Evolutionary conservation across 2,113 vertebrate genomes (phyloP).

Genomic region (Bambusicola thoracicus): DNA sequence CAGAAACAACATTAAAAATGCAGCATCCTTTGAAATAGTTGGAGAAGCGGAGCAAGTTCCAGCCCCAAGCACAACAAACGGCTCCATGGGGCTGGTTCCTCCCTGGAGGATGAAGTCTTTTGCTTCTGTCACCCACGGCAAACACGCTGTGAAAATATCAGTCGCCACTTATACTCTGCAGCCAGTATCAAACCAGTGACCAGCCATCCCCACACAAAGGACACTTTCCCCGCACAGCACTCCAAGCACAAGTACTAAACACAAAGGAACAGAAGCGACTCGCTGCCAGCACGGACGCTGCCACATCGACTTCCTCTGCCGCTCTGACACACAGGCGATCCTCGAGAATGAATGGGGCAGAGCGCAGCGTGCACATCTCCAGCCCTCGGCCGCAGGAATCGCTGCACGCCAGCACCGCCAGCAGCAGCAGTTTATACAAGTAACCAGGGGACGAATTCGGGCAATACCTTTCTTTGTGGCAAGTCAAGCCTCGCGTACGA

Average conservation of each 20-base stretch:
- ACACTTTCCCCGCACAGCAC: background rate
- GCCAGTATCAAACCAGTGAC: background rate
- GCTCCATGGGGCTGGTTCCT: background rate
- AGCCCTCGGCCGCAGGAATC: background rate
- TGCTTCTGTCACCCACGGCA: slow-evolving; percentile 36
- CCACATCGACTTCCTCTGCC: background rate
- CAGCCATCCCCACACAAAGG: background rate
- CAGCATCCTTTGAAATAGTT: background rate
- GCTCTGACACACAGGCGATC: background rate
- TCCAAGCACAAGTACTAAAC: background rate
- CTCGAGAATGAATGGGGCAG: rapidly evolving
- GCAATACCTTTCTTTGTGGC: slow-evolving; percentile 10
- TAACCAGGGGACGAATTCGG: rapidly evolving
- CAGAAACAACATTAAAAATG: slow-evolving; percentile 42
- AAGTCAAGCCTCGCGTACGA: background rate
- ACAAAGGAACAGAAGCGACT: background rate
- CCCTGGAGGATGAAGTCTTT: background rate
- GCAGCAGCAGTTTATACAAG: background rate
- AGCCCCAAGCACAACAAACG: background rate
- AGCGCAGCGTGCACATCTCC: background rate
- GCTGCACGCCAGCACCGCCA: background rate
- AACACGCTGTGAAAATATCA: background rate
- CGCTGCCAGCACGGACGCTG: background rate
- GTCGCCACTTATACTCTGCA: background rate
- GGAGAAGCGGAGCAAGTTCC: background rate